A percentile compares a stretch with the other conserved stretches of the same genome.
Conservation (phyloP, 2,888 invertebrate genomes). For the Argyresthia goedartella region DNA sequence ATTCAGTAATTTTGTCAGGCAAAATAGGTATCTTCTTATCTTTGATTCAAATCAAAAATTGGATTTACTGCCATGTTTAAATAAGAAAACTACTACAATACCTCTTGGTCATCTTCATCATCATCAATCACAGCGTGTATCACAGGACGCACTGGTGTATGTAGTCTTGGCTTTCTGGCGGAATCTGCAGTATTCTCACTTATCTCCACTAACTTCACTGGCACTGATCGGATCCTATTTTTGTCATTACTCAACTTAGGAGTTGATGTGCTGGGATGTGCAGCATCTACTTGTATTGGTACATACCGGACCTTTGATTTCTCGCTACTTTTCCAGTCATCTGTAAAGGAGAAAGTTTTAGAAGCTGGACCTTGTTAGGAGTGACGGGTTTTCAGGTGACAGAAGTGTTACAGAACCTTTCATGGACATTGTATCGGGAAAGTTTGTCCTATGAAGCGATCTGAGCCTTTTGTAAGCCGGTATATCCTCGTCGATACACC, state of each 20-base stretch:
- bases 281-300: conserved; percentile 48
- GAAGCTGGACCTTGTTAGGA: not conserved
- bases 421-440: conserved; percentile 40
- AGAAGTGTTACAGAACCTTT: conserved; percentile 31
- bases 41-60: no score
- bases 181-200: conserved; percentile 35
- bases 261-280: conserved; percentile 57
- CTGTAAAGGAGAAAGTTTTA: conserved; percentile 22
- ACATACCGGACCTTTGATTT: conserved; percentile 48
- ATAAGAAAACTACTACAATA: not conserved
- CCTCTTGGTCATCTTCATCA: conserved; percentile 28
- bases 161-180: conserved; percentile 34
- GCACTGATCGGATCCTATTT: conserved; percentile 27
- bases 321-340: conserved; percentile 29
- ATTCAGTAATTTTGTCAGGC: no score
- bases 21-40: no score
- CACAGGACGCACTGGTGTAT: conserved; percentile 36
- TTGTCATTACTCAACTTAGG: conserved; percentile 32
- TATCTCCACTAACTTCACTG: conserved; percentile 34
- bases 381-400: not conserved
- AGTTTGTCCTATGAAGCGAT: conserved; percentile 39
- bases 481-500: conserved; percentile 47
- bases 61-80: no score
- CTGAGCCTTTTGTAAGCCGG: conserved; percentile 51
- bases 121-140: conserved; percentile 41